Evolutionary conservation across 2,797 vertebrate genomes (phyloP), one percentile per base, ranked within the genome.

Genomic region (Rhabdomys pumilio): DNA sequence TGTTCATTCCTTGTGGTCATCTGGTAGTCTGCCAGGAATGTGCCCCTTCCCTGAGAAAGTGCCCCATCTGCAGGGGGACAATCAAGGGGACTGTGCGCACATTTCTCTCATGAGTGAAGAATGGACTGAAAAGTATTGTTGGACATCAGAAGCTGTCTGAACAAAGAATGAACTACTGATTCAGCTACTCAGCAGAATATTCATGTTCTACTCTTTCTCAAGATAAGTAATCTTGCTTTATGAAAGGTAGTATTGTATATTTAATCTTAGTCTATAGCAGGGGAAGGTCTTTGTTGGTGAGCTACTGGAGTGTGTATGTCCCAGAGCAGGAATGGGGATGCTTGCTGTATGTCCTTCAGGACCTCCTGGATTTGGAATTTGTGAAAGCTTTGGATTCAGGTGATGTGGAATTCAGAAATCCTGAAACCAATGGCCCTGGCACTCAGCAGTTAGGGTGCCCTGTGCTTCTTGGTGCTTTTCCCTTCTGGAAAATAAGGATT

Each of bases 401-500:
- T 55, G 41, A 79, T 3, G 3, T 89, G 14, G 26, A 73, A 15
- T 59, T 94, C 67, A 65, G 72, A 93, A 88, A 44, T 85, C 79
- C 41, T 90, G 63, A 90, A 94, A 82, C 63, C 50, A 83, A 88
- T 24, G 95, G 8, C 13, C 44, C 65, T 87, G 73, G 47, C 79
- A 82, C 90, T 92, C 8, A 50, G 79, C 69, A 94, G 44, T 91
- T 65, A 22, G 1, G 14, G 22, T 95, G 65, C 82, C 85, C 2
- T 38, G 19, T 94, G 75, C 50, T 90, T 22, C 59, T 72, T 67
- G 90, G 57, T 93, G 34, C 90, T 96, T 97, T 96, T 96, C 19
- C 90, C 4, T 94, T 95, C 26, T 85, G 12, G 90, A 93, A 97
- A 95, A 83, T 94, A 94, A 8, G 53, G 13, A 76, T 77, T 95